Evolutionary conservation across 2,888 invertebrate species (phyloP), one percentile per base, ranked within the genome.

Genomic region (Volucella inanis): DNA sequence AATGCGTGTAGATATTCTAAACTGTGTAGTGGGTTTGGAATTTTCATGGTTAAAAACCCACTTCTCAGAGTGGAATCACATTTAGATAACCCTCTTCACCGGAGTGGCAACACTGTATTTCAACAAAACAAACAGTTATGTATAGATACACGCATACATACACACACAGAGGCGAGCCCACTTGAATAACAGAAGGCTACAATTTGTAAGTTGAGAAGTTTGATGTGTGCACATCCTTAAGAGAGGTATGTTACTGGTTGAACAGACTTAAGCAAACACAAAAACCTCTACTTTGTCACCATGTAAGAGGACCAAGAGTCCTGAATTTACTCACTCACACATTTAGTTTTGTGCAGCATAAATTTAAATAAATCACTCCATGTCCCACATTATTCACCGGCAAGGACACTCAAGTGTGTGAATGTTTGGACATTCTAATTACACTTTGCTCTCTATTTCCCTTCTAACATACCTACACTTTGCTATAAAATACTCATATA

Each of bases 351-450:
- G 43, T 64, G 75, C 52, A 79, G 84, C 71, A 80, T 80, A 84
- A 79, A 84, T 84, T 80, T 84, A 67, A 84, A 84, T 84, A 75
- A 84, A 80, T 84, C 79, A 79, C 70, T 75, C 55, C 41, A 54
- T 79, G 43, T 75, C 70, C 79, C 71, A 71, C 84, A 79, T 75
- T 79, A 84, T 79, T 71, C 84, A 80, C 80, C 54, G 41, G 64
- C 74, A 75, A 67, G 62, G 68, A 62, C 74, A 68, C 68, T 68
- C 47, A 12, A 49, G 62, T 72, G 85, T 87, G 87, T 79, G 81
- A 79, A 84, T 87, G 79, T 87, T 87, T 85, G 87, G 84, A 85
- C 84, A 87, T 87, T 87, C 77, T 87, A 87, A 87, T 87, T 87
- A 87, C 84, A 85, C 65, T 82, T 81, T 81, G 74, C 67, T 64